These are phyloP conservation scores for Odontophorus gujanensis DNA, from an alignment of 2,113 vertebrate species.

Conservation along the genomic window DNA sequence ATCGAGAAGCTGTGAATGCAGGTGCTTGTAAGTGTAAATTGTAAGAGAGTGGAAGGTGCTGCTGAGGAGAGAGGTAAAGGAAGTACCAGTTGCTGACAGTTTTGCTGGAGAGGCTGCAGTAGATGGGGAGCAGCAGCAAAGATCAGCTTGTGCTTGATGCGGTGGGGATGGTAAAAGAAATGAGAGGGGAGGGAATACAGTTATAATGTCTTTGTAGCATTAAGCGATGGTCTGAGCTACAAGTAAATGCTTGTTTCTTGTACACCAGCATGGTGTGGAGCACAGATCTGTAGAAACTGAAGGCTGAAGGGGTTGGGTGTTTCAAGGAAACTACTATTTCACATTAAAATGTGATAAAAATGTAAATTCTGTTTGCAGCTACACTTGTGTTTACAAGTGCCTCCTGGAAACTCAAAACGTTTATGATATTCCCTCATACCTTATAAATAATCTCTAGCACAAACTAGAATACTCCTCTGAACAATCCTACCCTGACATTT, in stretches of 20 bases:
- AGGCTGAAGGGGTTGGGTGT: not conserved
- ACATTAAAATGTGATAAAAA: slow-evolving; percentile 14
- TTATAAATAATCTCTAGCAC: slow-evolving; percentile 58
- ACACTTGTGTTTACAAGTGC: slow-evolving; percentile 2
- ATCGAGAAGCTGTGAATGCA: not conserved
- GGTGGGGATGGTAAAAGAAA: not conserved
- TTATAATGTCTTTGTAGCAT: not conserved
- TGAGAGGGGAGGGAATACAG: not conserved
- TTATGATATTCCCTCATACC: slow-evolving; percentile 5
- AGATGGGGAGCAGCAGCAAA: not conserved
- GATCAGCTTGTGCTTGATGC: not conserved
- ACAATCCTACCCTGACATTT: slow-evolving; percentile 45
- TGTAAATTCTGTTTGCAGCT: not conserved
- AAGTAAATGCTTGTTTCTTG: not conserved
- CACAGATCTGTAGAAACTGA: not conserved
- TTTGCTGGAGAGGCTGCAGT: not conserved
- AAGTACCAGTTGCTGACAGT: not conserved
- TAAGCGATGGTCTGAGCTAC: not conserved
- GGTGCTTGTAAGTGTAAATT: not conserved
- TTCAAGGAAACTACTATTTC: not conserved
- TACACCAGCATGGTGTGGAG: not conserved
- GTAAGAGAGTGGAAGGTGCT: not conserved
- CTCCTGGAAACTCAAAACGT: slow-evolving; percentile 46
- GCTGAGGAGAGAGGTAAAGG: not conserved
- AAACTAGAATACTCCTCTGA: slow-evolving; percentile 43